Evolutionary conservation across 92 coral and sea anemone genomes (phyloP), one percentile per base, ranked within the genome.

Genomic region (Phenganax subtilis): DNA sequence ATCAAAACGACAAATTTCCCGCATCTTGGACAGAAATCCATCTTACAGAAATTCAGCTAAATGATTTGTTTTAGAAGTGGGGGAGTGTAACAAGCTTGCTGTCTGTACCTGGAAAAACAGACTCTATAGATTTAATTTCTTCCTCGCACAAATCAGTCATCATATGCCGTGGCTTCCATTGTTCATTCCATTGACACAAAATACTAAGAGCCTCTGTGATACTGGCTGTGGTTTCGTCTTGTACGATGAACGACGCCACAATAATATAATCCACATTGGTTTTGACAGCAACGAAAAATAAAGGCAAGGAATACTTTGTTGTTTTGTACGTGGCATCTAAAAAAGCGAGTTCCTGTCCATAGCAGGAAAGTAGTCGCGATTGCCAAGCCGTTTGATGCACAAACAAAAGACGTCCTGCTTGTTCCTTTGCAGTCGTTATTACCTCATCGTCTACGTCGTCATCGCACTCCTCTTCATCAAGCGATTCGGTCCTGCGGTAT

Each of bases 291-390:
- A 88, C 61, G 60, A 88, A 83, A 74, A 86, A 86, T 59, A 88
- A 57, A 12, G 91, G 91, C 1, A 88, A 25, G 6, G 89, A 84
- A 75, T 86, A 88, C 14, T 77, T 57, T 16, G 89, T 86, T 10
- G 89, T 88, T 57, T 78, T 88, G 83, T 88, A 88, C 8, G 85
- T 86, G 12, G 91, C 88, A 73, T 85, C 91, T 20, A 88, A 54
- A 12, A 85, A 84, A 37, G 87, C 85, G 15, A 87, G 54, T 12
- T 85, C 82, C 28, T 86, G 68, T 16, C 85, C 88, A 68, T 87
- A 88, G n/a, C 44, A 10, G 8, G 6, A 9, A 61, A 88, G 81
- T 7, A 88, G 85, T 25, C 72, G 51, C 71, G 65, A 70, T 56
- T 88, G 87, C 91, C 89, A 85, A 54, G 62, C 77, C 8, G 89